phyloP scores from a whole-genome alignment of 2,888 invertebrate genomes.

The Bombyx huttoni region DNA sequence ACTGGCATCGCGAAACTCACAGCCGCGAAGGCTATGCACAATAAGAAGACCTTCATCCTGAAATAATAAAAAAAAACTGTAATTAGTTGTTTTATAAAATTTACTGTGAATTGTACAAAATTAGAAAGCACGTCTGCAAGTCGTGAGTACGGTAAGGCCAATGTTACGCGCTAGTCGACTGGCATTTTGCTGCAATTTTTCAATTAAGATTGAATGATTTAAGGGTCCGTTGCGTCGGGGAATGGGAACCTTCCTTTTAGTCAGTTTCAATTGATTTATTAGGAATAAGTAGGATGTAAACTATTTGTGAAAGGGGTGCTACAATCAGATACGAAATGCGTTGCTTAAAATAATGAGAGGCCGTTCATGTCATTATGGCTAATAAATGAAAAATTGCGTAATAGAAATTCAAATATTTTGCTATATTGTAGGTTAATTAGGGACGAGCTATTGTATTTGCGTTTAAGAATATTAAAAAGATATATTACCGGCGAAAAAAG shows the following conservation, averaged over 20 bases:
- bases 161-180: conserved; percentile 57
- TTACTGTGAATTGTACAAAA: conserved; percentile 22
- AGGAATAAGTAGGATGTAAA: conserved; percentile 54
- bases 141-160: conserved; percentile 65
- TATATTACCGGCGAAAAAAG: too few species aligned
- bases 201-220: conserved; percentile 58
- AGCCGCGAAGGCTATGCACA: conserved; percentile 72
- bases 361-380: too few species aligned
- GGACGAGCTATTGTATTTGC: too few species aligned
- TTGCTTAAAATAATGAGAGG: not conserved
- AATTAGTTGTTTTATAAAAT: conserved; percentile 39
- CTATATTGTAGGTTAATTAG: too few species aligned
- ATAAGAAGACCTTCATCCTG: conserved; percentile 77
- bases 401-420: too few species aligned
- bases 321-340: not conserved
- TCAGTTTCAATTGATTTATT: conserved; percentile 40
- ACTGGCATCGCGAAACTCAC: conserved; percentile 74
- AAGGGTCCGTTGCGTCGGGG: conserved; percentile 49
- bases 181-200: conserved; percentile 55
- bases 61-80: conserved; percentile 32
- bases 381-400: too few species aligned
- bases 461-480: too few species aligned
- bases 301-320: conserved; percentile 44
- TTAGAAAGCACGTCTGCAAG: conserved; percentile 45
- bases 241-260: conserved; percentile 37